A percentile compares a stretch with the other conserved stretches of the same genome.
These are phyloP conservation scores for Nematostella vectensis DNA, from an alignment of 92 coral and sea anemone species.

Conservation along the genomic window DNA sequence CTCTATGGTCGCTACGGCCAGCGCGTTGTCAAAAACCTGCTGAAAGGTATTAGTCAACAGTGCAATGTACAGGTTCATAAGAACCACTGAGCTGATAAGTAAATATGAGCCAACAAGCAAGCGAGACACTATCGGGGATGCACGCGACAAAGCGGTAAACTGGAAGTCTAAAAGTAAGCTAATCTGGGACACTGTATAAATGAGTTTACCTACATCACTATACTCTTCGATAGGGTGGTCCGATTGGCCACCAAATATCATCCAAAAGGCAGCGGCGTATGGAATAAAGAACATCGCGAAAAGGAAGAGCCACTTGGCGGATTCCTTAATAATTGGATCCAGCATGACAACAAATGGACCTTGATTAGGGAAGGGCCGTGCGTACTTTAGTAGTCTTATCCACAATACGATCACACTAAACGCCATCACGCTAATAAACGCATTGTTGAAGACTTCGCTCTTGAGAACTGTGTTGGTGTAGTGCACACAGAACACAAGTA, in stretches of 20 bases:
- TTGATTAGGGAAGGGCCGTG: slow-evolving; percentile 65
- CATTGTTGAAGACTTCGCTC: slow-evolving; percentile 22
- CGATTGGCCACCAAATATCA: slow-evolving; percentile 59
- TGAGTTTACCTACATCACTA: slow-evolving; percentile 24
- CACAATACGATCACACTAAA: slow-evolving; percentile 54
- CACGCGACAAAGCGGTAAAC: slow-evolving; percentile 31
- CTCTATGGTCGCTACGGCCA: slow-evolving; percentile 65
- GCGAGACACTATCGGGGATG: slow-evolving; percentile 60
- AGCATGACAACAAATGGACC: slow-evolving; percentile 80
- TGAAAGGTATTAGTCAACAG: slow-evolving; percentile 74
- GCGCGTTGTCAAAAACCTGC: slow-evolving; percentile 75
- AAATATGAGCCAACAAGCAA: slow-evolving; percentile 64
- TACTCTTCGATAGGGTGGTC: slow-evolving; percentile 55
- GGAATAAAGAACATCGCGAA: slow-evolving; percentile 65
- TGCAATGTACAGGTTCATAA: slow-evolving; percentile 68
- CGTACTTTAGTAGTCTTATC: slow-evolving; percentile 69
- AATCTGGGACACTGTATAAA: slow-evolving; percentile 17
- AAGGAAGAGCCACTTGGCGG: slow-evolving; percentile 62
- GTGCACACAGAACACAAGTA: slow-evolving; percentile 42
- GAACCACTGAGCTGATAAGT: slow-evolving; percentile 50
- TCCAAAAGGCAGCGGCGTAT: slow-evolving; percentile 74
- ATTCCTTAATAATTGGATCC: slow-evolving; percentile 56
- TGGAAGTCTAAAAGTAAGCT: slow-evolving; percentile 52
- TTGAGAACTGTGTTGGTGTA: slow-evolving; percentile 24
- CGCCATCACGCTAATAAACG: slow-evolving; percentile 40